These are phyloP conservation scores for Sylvia borin DNA, from an alignment of 2,797 vertebrate species.

Conservation along the genomic window DNA sequence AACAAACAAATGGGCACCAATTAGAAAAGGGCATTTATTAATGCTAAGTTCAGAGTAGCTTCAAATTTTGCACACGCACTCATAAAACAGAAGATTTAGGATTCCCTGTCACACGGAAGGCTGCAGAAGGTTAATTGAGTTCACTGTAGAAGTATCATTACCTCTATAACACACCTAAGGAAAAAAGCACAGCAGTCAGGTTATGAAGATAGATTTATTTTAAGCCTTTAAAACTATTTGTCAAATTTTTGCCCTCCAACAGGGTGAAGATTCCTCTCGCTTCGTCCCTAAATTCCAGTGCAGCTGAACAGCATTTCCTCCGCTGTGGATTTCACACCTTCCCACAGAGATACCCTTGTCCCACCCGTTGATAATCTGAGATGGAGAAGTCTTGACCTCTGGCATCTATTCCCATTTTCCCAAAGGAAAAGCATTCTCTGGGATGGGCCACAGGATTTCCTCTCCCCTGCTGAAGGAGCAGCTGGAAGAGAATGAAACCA, in stretches of 20 bases:
- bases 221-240: constrained; percentile 5
- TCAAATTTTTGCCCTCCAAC: constrained; percentile 13
- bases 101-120: not conserved
- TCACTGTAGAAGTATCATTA: constrained; percentile 53
- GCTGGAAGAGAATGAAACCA: not conserved
- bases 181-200: constrained; percentile 2
- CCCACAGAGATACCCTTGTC: not conserved
- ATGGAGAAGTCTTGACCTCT: not conserved
- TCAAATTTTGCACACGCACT: constrained; percentile 7
- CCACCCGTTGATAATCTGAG: not conserved
- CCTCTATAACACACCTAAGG: constrained; percentile 14
- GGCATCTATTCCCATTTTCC: not conserved
- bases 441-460: not conserved
- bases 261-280: not conserved
- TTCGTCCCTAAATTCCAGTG: not conserved
- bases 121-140: constrained; percentile 64
- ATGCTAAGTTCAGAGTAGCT: not conserved
- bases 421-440: not conserved
- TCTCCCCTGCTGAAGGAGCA: not conserved
- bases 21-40: constrained; percentile 48
- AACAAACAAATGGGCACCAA: constrained; percentile 44
- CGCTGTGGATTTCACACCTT: not conserved
- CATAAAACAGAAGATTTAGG: constrained; percentile 58
- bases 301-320: not conserved
- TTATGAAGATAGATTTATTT: constrained; percentile 49